phyloP scores from a whole-genome alignment of 1,140 invertebrate species.

The Ditylenchus dipsaci region DNA sequence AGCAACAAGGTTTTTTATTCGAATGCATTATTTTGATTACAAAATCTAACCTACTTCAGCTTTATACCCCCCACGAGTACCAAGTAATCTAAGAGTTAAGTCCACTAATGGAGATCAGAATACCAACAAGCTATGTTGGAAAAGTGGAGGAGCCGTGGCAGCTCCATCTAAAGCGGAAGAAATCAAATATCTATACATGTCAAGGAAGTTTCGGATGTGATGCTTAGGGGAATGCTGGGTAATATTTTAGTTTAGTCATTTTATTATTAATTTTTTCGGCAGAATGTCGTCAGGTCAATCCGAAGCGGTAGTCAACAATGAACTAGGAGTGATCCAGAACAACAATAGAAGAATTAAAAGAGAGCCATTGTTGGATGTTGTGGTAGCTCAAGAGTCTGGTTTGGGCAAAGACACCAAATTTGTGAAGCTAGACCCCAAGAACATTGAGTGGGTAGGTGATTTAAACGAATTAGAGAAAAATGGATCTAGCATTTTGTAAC shows the following conservation, averaged over 20 bases:
- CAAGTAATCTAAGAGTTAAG: slow-evolving; percentile 20
- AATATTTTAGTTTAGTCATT: slow-evolving; percentile 1
- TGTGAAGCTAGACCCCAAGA: slow-evolving; percentile 17
- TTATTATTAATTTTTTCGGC: not conserved
- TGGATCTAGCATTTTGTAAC: not conserved
- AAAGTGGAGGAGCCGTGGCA: not conserved
- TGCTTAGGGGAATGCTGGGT: slow-evolving; percentile 10
- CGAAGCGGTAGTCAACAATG: no score
- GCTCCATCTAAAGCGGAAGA: slow-evolving; percentile 4
- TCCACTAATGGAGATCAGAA: not conserved
- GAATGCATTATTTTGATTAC: not conserved
- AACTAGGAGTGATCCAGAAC: not conserved
- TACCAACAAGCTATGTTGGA: slow-evolving; percentile 18
- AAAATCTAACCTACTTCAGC: slow-evolving; percentile 29
- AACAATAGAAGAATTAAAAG: not conserved
- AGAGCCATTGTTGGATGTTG: slow-evolving; percentile 2
- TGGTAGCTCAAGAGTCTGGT: slow-evolving; percentile 19
- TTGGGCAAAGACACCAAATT: slow-evolving; percentile 19
- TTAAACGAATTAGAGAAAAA: slow-evolving; percentile 2
- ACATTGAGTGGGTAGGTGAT: slow-evolving; percentile 17
- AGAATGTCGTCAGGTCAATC: no score
- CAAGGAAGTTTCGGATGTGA: slow-evolving; percentile 24
- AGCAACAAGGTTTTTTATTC: slow-evolving; percentile 24
- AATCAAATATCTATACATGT: slow-evolving; percentile 21
- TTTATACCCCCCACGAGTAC: slow-evolving; percentile 28